These are phyloP conservation scores for Orthosia cruda DNA, from an alignment of 2,888 invertebrate genomes.

Conservation along the genomic window DNA sequence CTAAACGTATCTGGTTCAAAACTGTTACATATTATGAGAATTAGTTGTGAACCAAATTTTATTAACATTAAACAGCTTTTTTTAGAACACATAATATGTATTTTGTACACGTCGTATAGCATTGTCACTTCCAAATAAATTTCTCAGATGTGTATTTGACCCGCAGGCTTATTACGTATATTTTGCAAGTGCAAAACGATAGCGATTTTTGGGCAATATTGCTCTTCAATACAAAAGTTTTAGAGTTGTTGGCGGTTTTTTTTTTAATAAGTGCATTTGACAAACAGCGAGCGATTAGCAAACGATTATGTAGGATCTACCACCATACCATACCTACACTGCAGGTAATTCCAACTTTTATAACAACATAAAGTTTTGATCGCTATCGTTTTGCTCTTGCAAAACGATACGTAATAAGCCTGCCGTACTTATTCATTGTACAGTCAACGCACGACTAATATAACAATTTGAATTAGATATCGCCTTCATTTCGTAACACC, in stretches of 20 bases:
- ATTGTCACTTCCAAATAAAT: constrained; percentile 2
- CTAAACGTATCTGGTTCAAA: not conserved
- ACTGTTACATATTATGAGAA: not conserved
- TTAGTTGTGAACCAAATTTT: not conserved
- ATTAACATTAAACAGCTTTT: constrained; percentile 11
- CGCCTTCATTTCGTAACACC: not conserved
- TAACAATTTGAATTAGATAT: not conserved
- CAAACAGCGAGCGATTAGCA: too few relatives aligned
- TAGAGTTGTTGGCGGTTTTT: too few relatives aligned
- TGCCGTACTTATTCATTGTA: not conserved
- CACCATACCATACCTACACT: too few relatives aligned
- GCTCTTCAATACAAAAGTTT: too few relatives aligned
- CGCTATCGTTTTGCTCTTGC: too few relatives aligned
- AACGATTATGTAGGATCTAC: too few relatives aligned
- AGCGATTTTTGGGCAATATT: too few relatives aligned
- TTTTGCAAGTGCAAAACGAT: too few relatives aligned
- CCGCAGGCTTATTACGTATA: not conserved
- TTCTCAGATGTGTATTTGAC: constrained; percentile 1
- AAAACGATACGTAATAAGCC: too few relatives aligned
- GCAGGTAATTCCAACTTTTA: too few relatives aligned
- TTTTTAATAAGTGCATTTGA: too few relatives aligned
- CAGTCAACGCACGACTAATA: not conserved
- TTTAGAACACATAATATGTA: not conserved
- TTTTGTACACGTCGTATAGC: not conserved
- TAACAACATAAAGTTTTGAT: too few relatives aligned